Base-by-base conservation (phyloP, 1,140 invertebrate species). In the Uloborus diversus region DNA sequence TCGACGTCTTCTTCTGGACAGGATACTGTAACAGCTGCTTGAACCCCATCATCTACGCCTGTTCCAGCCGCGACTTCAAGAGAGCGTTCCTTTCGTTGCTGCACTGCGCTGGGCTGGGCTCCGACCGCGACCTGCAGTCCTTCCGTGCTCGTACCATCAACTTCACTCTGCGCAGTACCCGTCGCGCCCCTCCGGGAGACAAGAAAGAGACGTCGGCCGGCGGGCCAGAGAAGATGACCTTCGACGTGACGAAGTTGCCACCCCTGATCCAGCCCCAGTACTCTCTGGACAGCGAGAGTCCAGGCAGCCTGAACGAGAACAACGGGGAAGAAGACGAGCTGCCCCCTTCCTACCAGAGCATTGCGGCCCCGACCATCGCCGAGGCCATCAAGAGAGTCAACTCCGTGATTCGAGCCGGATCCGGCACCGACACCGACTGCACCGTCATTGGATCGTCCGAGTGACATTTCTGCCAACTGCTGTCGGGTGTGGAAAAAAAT, bases 21-120 rank as follows among this genome's bases (percentile, higher is more conserved):
- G 92, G 92, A 2, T 93, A 93, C 85, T 88, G 90, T 76, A 93
- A 93, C 87, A 92, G 91, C 9, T 92, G 90, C 68, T 85, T 92
- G 23, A 92, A 93, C 85, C 92, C 92, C 2, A 89, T 92, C 70
- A 92, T 92, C 73, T 92, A 92, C 84, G 90, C 90, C 2, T 89
- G 88, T 28, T 89, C 89, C 1, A 90, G 89, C 5, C 85, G 89
- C 33, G 90, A 90, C 66, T 89, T 90, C 83, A 85, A 90, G n/a
- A 82, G 88, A 32, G 90, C 90, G 47, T 89, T 90, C 81, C 85
- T 84, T 42, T 79, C 84, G 11, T 86, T 88, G 49, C 85, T 88
- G 17, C 86, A 86, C 69, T 84, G 87, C 27, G 76, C 84, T 20
- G 68, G 61, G 27, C 35, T 82, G 13, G 69, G 71, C 25, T 61